Evolutionary conservation across 2,888 invertebrate species (phyloP).

Genomic region (Drosophila multiciliata): DNA sequence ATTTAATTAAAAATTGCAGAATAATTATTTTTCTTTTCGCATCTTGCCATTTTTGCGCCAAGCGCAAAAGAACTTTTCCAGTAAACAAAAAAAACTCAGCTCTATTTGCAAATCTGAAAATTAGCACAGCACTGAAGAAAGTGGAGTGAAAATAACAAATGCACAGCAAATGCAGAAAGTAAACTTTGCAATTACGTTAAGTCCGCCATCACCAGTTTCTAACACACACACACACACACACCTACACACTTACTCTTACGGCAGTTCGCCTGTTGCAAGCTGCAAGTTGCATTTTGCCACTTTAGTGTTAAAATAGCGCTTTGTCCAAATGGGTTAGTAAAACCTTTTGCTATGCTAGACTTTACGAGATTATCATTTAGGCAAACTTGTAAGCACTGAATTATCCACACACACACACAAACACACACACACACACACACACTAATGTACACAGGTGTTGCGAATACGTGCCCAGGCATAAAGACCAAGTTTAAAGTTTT

Average conservation of each 20-base stretch:
- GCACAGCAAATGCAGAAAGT: conserved; percentile 40
- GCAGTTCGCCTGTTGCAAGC: conserved; percentile 30
- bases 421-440: not conserved
- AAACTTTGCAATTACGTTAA: conserved; percentile 79
- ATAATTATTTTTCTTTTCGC: conserved; percentile 77
- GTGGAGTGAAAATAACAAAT: conserved; percentile 16
- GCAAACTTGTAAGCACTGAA: conserved; percentile 17
- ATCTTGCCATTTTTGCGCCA: conserved; percentile 33
- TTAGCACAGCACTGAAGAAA: conserved; percentile 60
- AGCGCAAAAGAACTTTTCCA: conserved; percentile 49
- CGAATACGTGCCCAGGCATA: conserved; percentile 42
- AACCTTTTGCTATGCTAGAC: conserved; percentile 43
- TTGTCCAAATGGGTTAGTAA: conserved; percentile 63
- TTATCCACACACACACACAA: not conserved
- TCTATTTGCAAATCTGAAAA: conserved; percentile 74
- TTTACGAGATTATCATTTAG: conserved; percentile 55
- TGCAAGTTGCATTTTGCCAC: conserved; percentile 33
- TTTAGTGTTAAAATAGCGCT: conserved; percentile 53
- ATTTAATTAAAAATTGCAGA: conserved; percentile 81
- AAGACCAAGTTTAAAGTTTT: conserved; percentile 61
- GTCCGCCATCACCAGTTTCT: conserved; percentile 60
- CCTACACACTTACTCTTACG: conserved; percentile 59
- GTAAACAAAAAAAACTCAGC: conserved; percentile 64
- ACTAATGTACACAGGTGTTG: conserved; percentile 48
- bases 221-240: conserved; percentile 71